phyloP scores from a whole-genome alignment of 2,888 invertebrate species.

The Drosophila leonis region DNA sequence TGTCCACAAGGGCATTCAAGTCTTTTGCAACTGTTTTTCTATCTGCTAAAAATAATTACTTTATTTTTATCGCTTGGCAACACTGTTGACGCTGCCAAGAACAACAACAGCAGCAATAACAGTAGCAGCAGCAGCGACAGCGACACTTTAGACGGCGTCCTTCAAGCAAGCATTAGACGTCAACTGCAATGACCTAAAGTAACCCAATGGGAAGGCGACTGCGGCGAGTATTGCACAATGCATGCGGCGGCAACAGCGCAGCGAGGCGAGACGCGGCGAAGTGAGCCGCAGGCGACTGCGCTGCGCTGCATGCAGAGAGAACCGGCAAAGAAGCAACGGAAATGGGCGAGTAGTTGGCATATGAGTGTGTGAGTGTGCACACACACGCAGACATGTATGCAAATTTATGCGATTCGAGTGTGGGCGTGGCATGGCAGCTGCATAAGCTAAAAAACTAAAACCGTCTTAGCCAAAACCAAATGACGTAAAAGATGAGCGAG shows the following conservation, averaged over 20 bases:
- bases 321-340: constrained; percentile 52
- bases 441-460: constrained; percentile 38
- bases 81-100: constrained; percentile 16
- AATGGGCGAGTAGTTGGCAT: constrained; percentile 49
- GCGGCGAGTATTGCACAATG: constrained; percentile 60
- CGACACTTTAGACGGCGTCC: constrained; percentile 68
- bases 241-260: constrained; percentile 12
- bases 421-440: constrained; percentile 58
- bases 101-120: constrained; percentile 15
- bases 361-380: constrained; percentile 1
- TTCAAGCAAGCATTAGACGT: constrained; percentile 75
- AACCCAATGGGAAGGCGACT: constrained; percentile 71
- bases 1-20: not conserved
- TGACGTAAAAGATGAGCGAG: constrained; percentile 22
- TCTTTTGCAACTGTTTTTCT: constrained; percentile 1
- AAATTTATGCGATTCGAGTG: constrained; percentile 38
- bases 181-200: constrained; percentile 80
- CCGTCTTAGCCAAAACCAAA: constrained; percentile 32
- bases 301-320: constrained; percentile 24
- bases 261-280: constrained; percentile 1
- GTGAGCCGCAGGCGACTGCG: constrained; percentile 1
- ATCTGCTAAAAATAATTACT: constrained; percentile 18
- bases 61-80: constrained; percentile 14
- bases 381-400: constrained; percentile 12
- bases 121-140: constrained; percentile 22